Conservation (phyloP, 2,797 vertebrate species). For the Thalassophryne amazonica region DNA sequence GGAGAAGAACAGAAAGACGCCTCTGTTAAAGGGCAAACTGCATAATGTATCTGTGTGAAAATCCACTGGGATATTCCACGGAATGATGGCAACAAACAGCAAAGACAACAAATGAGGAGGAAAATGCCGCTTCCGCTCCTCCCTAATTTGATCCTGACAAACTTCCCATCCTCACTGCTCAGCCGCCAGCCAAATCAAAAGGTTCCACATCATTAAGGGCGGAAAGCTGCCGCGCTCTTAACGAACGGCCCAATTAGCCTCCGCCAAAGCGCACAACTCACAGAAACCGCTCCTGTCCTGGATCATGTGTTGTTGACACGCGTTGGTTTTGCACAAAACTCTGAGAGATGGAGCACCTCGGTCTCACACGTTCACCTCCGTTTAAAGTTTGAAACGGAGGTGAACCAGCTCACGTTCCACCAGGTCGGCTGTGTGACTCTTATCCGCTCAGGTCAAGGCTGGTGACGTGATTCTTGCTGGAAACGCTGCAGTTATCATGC, state of each 20-base stretch:
- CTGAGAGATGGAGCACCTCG: neutral
- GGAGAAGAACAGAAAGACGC: conserved; percentile 17
- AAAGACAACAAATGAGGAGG: conserved; percentile 40
- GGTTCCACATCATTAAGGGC: conserved; percentile 73
- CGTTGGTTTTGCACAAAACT: conserved; percentile 23
- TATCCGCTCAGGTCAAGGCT: too few species aligned
- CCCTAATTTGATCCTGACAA: conserved; percentile 40
- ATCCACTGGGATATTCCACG: conserved; percentile 23
- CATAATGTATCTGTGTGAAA: conserved; percentile 26
- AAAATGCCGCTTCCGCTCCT: conserved; percentile 11
- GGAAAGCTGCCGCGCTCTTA: conserved; percentile 71
- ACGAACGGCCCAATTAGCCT: conserved; percentile 74
- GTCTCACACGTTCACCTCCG: too few species aligned
- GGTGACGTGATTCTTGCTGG: too few species aligned
- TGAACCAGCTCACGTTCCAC: too few species aligned
- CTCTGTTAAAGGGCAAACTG: conserved; percentile 32
- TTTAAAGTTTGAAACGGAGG: too few species aligned
- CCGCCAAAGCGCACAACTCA: conserved; percentile 45
- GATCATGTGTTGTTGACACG: conserved; percentile 49
- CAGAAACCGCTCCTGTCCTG: conserved; percentile 36
- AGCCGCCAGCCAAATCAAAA: conserved; percentile 70
- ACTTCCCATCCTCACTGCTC: conserved; percentile 31
- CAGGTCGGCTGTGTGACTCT: too few species aligned
- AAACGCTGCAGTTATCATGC: too few species aligned
- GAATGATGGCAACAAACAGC: conserved; percentile 33